Percentiles rank a stretch among this genome's conserved stretches.
These are phyloP conservation scores for Apamea anceps DNA, from an alignment of 2,888 invertebrate species.

Conservation along the genomic window DNA sequence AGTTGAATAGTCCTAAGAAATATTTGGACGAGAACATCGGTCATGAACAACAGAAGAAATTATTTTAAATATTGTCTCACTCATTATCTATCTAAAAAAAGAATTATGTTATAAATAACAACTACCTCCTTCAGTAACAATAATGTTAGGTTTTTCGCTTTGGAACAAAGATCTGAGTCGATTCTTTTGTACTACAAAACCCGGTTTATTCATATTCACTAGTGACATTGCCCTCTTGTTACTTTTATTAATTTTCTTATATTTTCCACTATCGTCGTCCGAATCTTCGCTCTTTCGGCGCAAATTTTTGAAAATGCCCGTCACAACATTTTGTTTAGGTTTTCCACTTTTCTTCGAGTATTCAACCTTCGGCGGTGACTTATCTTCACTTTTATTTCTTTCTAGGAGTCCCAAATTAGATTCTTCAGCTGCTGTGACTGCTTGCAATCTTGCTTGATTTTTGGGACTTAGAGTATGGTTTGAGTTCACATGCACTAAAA, in stretches of 20 bases:
- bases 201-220: conserved; percentile 82
- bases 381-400: conserved; percentile 76
- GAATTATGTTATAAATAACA: conserved; percentile 51
- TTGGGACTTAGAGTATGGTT: conserved; percentile 93
- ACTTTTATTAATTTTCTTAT: conserved; percentile 87
- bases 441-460: conserved; percentile 83
- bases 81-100: conserved; percentile 35
- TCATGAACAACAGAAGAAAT: neutral
- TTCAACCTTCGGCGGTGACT: conserved; percentile 76
- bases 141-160: conserved; percentile 86
- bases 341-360: conserved; percentile 85
- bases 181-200: conserved; percentile 81
- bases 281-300: conserved; percentile 84
- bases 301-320: conserved; percentile 83
- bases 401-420: conserved; percentile 85
- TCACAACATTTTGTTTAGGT: conserved; percentile 80
- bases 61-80: conserved; percentile 56
- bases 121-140: conserved; percentile 90
- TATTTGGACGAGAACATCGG: neutral
- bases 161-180: conserved; percentile 86
- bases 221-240: conserved; percentile 87
- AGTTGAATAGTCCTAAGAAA: neutral
- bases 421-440: conserved; percentile 72
- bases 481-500: conserved; percentile 96
- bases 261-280: conserved; percentile 87